Evolutionary conservation across 2,888 invertebrate genomes (phyloP).

Genomic region (Athetis lepigone): DNA sequence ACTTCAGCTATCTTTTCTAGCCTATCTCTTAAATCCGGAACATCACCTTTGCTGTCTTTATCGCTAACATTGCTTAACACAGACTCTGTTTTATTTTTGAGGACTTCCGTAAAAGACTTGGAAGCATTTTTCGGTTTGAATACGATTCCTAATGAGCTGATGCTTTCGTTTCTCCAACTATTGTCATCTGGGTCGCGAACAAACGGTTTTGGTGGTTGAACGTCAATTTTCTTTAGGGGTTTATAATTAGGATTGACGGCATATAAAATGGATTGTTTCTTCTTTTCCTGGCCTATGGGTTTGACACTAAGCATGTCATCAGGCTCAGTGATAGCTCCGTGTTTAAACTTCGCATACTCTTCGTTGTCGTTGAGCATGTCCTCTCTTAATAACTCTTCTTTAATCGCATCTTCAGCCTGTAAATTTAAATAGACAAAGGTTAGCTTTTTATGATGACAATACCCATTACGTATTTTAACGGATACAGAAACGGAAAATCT

Average conservation of each 20-base stretch:
- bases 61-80: constrained; percentile 76
- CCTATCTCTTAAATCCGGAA: constrained; percentile 80
- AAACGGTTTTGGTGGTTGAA: constrained; percentile 79
- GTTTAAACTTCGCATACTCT: constrained; percentile 63
- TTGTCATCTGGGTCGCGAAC: constrained; percentile 86
- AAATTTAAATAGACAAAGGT: constrained; percentile 61
- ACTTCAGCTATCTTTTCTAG: constrained; percentile 85
- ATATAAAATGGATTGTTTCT: constrained; percentile 73
- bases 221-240: constrained; percentile 84
- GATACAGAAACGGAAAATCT: too few species aligned
- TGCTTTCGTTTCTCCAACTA: constrained; percentile 88
- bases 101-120: constrained; percentile 84
- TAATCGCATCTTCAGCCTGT: constrained; percentile 82
- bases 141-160: constrained; percentile 86
- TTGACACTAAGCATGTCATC: constrained; percentile 75
- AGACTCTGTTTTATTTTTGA: constrained; percentile 85
- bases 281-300: constrained; percentile 74
- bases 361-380: constrained; percentile 72
- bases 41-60: constrained; percentile 74
- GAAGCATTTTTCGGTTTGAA: constrained; percentile 86
- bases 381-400: constrained; percentile 81
- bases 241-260: constrained; percentile 82
- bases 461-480: too few species aligned
- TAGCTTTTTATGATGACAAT: too few species aligned
- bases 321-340: constrained; percentile 19